Evolutionary conservation across 2,113 vertebrate genomes (phyloP), one percentile per base, ranked within the genome.

Genomic region (Craseonycteris thonglongyai): DNA sequence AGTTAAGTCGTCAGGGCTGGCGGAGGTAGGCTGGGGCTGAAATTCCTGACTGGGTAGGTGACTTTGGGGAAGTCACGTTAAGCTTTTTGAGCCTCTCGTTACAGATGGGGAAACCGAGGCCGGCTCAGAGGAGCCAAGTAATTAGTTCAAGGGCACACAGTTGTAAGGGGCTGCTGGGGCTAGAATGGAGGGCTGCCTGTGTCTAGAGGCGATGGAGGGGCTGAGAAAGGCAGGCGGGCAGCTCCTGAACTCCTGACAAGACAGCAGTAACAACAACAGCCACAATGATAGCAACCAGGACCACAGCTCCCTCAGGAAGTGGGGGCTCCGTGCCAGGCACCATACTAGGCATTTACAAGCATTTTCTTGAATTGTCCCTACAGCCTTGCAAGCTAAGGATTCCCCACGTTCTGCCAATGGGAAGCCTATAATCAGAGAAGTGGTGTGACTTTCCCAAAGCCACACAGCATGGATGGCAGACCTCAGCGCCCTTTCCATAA

Each of bases 281-380:
- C 21, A 15, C 10, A 26, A 18, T 2, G n/a, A 21, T 1, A 22
- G 18, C 18, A 51, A 51, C 5, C 5, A 14, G 49, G 6, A 51
- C 13, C 4, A 16, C 49, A 51, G 49, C 13, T 2, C 10, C 49
- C 5, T 16, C 9, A 14, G 22, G 54, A 26, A 28, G 30, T 1
- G 0, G 0, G 22, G 38, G 2, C 26, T 51, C 13, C 1, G 9
- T 0, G 7, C 18, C 1, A 0, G n/a, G 21, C 45, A 9, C 42
- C 1, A 0, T 12, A 6, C 19, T 2, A 47, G 51, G 38, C n/a
- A 13, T 8, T 9, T 18, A 2, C 21, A 6, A 0, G 1, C 1
- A 19, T 63, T 38, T 63, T 66, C 59, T 45, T 7, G 30, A 71
- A 38, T n/a, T 47, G 49, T 66, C 54, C n/a, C 40, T n/a, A 9